phyloP scores from a whole-genome alignment of 1,140 invertebrate genomes.

The Nomia melanderi region DNA sequence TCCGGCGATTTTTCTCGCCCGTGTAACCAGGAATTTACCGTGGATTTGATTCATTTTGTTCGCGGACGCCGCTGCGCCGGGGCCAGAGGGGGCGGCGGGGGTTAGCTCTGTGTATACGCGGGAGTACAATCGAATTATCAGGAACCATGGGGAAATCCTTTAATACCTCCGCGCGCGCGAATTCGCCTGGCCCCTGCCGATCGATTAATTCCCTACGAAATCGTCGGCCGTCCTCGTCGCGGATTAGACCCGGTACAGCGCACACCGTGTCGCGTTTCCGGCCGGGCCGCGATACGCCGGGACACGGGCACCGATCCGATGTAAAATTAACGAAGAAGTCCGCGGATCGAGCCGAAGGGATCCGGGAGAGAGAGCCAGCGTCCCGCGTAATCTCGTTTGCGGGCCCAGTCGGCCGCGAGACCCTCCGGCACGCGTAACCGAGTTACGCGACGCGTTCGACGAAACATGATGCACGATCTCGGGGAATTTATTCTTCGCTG shows the following conservation, averaged over 20 bases:
- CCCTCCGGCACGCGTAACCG: conserved; percentile 27
- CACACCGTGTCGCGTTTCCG: conserved; percentile 25
- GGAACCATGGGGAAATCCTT: conserved; percentile 67
- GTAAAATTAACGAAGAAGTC: conserved; percentile 65
- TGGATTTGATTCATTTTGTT: conserved; percentile 62
- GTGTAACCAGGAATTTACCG: conserved; percentile 58
- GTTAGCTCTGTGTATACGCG: conserved; percentile 43
- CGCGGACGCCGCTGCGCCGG: conserved; percentile 40
- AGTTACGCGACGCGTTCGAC: conserved; percentile 47
- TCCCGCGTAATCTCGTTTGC: conserved; percentile 56
- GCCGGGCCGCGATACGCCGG: conserved; percentile 6
- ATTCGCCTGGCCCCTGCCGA: conserved; percentile 60
- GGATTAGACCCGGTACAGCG: conserved; percentile 54
- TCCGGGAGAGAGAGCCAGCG: neutral
- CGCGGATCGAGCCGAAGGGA: conserved; percentile 35
- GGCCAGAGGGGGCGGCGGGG: conserved; percentile 4
- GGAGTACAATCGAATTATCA: conserved; percentile 67
- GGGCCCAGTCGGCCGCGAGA: neutral
- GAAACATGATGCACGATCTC: conserved; percentile 57
- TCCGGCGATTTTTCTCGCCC: conserved; percentile 42
- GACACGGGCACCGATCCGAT: conserved; percentile 31
- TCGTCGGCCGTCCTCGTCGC: conserved; percentile 58
- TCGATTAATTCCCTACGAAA: conserved; percentile 69
- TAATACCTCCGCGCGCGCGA: conserved; percentile 61
- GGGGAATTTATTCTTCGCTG: conserved; percentile 53